These are phyloP conservation scores for rabbit (Oryctolagus cuniculus) DNA, from an alignment of 2,113 vertebrate species.

Conservation along the genomic window mOryCun1.1 NC_091451.1:23960501-23961000, in stretches of 20 bases:
- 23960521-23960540: background rate
- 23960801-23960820: conserved; percentile 54
- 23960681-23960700: conserved; percentile 15
- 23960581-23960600: conserved; percentile 14
- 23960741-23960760: conserved; percentile 29
- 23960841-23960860: conserved; percentile 57
- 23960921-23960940: background rate
- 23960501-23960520: background rate
- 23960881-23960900: conserved; percentile 36
- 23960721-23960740: conserved; percentile 33
- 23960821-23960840: conserved; percentile 64
- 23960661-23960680: conserved; percentile 26
- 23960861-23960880: conserved; percentile 20
- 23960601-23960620: conserved; percentile 26
- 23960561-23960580: conserved; percentile 52
- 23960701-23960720: conserved; percentile 45
- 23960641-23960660: conserved; percentile 71
- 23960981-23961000: conserved; percentile 48
- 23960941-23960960: background rate
- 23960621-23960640: conserved; percentile 64
- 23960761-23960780: background rate
- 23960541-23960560: conserved; percentile 56
- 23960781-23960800: conserved; percentile 41
- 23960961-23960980: background rate
- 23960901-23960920: conserved; percentile 8